Base-by-base conservation (phyloP, 1,140 invertebrate species). In the Drosophila elegans region DNA sequence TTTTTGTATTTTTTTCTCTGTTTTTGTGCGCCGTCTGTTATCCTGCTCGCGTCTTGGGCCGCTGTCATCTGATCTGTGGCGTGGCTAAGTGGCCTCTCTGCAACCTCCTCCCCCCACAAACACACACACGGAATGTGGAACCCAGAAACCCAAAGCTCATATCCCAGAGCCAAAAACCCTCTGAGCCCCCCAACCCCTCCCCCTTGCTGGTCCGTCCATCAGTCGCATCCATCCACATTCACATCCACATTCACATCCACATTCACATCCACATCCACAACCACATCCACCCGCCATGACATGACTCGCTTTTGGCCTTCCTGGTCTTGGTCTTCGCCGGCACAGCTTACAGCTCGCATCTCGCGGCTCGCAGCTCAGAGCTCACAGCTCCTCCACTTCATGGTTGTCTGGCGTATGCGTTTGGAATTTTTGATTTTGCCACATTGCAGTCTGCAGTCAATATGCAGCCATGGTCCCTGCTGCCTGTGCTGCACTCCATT, bases 351-450 rank as follows among this genome's bases (percentile, higher is more conserved):
- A 6, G 42, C 21, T 21, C 46, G 25, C 16, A 21, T 21, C 16
- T 21, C 16, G 16, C 16, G 16, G 16, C 16, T 21, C 16, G 16
- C 16, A 21, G 16, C 16, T 21, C 16, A 1, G 1, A 21, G 16
- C 16, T 21, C 16, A 21, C 16, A 21, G 44, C 64, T 38, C 46
- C 34, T 68, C 68, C 49, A 69, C 83, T 85, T 86, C 83, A 88
- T 86, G 83, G 75, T 86, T 86, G 83, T 86, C 83, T 88, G 83
- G 74, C 72, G 83, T 86, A 86, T 86, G 83, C 83, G 83, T 82
- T 86, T 76, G 83, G 83, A 86, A 86, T 86, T 88, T 86, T 86
- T 86, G 83, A 86, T 86, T 86, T 86, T 88, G 79, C 83, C 83
- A 86, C 83, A 86, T 83, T 88, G 82, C 82, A 76, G 81, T 67